Evolutionary conservation across 1,140 invertebrate genomes (phyloP), one percentile per base, ranked within the genome.

Genomic region (Ditylenchus dipsaci): DNA sequence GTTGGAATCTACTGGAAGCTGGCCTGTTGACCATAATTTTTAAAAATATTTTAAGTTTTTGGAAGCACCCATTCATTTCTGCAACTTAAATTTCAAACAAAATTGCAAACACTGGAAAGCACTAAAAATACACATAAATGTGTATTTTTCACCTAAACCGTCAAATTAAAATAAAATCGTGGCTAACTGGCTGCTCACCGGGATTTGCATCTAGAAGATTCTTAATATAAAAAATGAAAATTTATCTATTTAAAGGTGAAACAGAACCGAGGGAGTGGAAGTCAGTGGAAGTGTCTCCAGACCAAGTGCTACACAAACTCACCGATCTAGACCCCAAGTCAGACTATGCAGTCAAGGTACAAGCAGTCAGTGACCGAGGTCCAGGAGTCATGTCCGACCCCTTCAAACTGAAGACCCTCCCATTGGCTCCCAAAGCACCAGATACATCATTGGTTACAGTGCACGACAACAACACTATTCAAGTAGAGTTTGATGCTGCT

Each of bases 351-450:
- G 67, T 82, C 21, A 71, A 65, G 30, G 72, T 82, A 23, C 77
- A 83, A 61, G 80, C 80, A 19, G 77, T 83, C 53, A 81, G 76
- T 47, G 80, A 82, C 49, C 72, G 80, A 15, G 80, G 80, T 43
- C 76, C 71, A 7, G 80, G 80, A 45, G 75, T 83, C 19, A 59
- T 76, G 17, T 83, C 80, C 9, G 77, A 77, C 27, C 68, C 78
- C 15, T 38, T 66, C 30, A n/a, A 58, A 13, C 62, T 77, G 13
- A 53, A 60, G 21, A 82, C 80, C 9, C 47, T 82, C 17, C 80
- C 80, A 17, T 21, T 76, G 26, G 71, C 78, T 29, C 78, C 78
- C 19, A 53, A 45, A 30, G 47, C 65, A 27, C 74, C 74, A 13
- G 74, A 79, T 30, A 19, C 1, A 15, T 49, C 56, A 26, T n/a